Evolutionary conservation across 2,113 vertebrate genomes (phyloP), one percentile per base, ranked within the genome.

Genomic region (Cyprinodon tularosa): DNA sequence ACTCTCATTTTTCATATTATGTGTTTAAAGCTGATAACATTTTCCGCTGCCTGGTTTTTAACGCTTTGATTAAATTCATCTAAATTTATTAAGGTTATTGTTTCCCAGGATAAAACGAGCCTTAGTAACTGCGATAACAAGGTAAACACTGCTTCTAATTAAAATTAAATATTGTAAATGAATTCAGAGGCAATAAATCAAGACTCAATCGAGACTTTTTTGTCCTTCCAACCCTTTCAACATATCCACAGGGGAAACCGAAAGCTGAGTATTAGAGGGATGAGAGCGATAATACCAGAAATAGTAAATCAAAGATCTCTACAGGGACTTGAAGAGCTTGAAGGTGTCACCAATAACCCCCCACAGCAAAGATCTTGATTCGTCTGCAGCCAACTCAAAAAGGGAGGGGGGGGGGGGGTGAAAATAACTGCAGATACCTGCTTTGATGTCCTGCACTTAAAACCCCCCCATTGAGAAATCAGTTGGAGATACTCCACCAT

Each of bases 401-500:
- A 65, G 9, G 17, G 62, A 48, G 57, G 45, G 14, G 50, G 50
- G 61, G 57, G 45, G 14, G 50, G 50, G 61, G 39, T 77, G 69
- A 57, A 60, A 78, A 80, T 69, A 62, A 62, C 81, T 69, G 62
- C 61, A 67, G 40, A 64, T 68, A 53, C 84, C 66, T 63, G 66
- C 81, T 83, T 77, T 82, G 68, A 88, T 76, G 85, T 84, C 84
- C 68, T 11, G 79, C 75, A 36, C 63, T 14, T 39, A 71, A 70
- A 45, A 67, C 47, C 71, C 81, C 84, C 74, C 73, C 75, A 62
- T 59, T 61, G 82, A 88, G 74, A 68, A 83, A 82, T 71, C 68
- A 60, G 67, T 38, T 0, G 57, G 39, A 78, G 60, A 44, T 65
- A 39, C 37, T 39, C 74, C 64, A 64, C 0, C 15, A 72, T 66